These are phyloP conservation scores for Sakesphorus luctuosus DNA, from an alignment of 2,113 vertebrate species.

Conservation along the genomic window DNA sequence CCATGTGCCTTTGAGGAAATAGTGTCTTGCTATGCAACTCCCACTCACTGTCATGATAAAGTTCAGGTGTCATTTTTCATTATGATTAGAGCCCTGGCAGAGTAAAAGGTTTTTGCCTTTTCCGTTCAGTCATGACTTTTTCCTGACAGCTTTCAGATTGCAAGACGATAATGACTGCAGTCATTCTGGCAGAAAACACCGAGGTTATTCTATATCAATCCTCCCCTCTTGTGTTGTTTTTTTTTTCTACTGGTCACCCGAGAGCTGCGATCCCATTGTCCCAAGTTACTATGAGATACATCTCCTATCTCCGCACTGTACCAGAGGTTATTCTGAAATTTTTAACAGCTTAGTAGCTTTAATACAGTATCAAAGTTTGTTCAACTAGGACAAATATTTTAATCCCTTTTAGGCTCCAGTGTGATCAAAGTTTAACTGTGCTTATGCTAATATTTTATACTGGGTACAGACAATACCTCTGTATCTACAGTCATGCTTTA, in stretches of 20 bases:
- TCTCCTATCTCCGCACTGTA: not conserved
- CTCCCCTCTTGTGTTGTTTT: not conserved
- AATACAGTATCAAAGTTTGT: not conserved
- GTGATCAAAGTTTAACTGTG: not conserved
- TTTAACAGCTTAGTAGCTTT: not conserved
- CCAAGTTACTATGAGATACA: not conserved
- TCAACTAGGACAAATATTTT: not conserved
- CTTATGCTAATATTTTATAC: not conserved
- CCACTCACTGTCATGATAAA: not conserved
- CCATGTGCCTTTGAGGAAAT: not conserved
- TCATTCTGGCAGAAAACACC: not conserved
- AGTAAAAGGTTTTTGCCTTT: not conserved
- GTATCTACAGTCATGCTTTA: not conserved
- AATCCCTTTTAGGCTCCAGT: not conserved
- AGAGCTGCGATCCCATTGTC: not conserved
- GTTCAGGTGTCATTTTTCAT: conserved; percentile 2
- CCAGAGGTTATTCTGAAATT: not conserved
- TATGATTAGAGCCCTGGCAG: not conserved
- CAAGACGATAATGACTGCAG: not conserved
- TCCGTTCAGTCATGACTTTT: not conserved
- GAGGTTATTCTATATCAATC: not conserved
- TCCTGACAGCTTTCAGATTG: not conserved
- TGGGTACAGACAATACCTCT: not conserved
- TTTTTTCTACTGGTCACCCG: not conserved
- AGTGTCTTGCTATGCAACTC: not conserved